Conservation (phyloP, 2,113 vertebrate genomes). For the Helogale parvula region DNA sequence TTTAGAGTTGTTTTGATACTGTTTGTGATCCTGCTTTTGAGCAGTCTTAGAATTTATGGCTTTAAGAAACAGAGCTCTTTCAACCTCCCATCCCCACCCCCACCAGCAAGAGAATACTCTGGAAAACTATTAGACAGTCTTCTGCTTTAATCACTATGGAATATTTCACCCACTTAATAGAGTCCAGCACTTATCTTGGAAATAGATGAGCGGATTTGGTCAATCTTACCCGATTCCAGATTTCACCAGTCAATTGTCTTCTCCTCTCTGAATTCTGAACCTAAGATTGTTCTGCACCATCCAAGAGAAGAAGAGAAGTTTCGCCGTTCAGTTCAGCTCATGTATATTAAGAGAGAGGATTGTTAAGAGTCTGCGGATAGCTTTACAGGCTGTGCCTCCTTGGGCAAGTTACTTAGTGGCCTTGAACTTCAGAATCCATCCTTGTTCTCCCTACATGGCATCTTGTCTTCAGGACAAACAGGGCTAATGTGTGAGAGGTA, state of each 20-base stretch:
- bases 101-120: neutral
- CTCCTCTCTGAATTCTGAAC: neutral
- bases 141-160: neutral
- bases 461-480: neutral
- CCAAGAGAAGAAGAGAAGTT: neutral
- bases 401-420: neutral
- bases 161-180: neutral
- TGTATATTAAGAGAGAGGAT: neutral
- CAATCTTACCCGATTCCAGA: neutral
- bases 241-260: neutral
- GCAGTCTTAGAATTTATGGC: neutral
- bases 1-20: neutral
- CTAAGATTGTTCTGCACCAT: neutral
- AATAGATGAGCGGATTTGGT: neutral
- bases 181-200: neutral
- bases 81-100: neutral
- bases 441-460: neutral
- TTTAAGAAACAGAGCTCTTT: neutral
- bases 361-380: neutral
- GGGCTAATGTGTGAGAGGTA: neutral
- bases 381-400: neutral
- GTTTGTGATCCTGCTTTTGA: neutral
- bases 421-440: neutral
- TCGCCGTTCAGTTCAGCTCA: neutral
- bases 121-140: neutral